Base-by-base conservation (phyloP, 2,888 invertebrate genomes). In the Byasa hedistus region DNA sequence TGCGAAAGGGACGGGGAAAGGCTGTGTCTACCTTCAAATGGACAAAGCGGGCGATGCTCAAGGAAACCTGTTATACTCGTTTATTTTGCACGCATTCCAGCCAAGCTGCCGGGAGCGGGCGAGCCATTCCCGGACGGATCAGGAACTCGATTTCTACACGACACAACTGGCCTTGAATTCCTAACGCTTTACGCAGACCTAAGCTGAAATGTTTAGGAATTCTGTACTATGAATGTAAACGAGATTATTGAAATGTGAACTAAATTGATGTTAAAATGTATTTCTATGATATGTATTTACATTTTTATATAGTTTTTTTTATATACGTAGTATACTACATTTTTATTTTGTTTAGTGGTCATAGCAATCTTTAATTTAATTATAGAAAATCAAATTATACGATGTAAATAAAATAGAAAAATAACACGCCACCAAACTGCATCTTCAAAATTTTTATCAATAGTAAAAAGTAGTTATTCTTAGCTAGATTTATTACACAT, bases 51-150 rank as follows among this genome's bases (percentile, higher is more conserved):
- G 79, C 81, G 84, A 82, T 83, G 84, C 80, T 84, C 86, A 81
- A 79, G 82, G 73, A 76, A 87, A 90, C 91, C 84, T 83, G 91
- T 90, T 79, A 76, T 71, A 83, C 89, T 86, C 83, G 91, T 91
- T 91, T 91, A 90, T 91, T 91, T 91, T 90, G 90, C 91, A 90
- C 86, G 84, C 89, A 91, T 91, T 91, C 91, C 89, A 80, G 84
- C 72, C 82, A 83, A 80, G 80, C 76, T 73, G 79, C 78, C 83
- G 82, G 85, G 87, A 87, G 82, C 80, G 84, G 83, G 84, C 83
- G 85, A 83, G 84, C 81, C 84, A 83, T 85, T 86, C 88, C 87
- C 72, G 74, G 69, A 70, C 80, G 79, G 80, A 79, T 81, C 76
- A 83, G 86, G 87, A 86, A 84, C 84, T 82, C 79, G 83, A 81